A percentile compares a stretch with the other conserved stretches of the same genome.
phyloP scores from a whole-genome alignment of 2,113 vertebrate genomes.

The Falco punctatus region DNA sequence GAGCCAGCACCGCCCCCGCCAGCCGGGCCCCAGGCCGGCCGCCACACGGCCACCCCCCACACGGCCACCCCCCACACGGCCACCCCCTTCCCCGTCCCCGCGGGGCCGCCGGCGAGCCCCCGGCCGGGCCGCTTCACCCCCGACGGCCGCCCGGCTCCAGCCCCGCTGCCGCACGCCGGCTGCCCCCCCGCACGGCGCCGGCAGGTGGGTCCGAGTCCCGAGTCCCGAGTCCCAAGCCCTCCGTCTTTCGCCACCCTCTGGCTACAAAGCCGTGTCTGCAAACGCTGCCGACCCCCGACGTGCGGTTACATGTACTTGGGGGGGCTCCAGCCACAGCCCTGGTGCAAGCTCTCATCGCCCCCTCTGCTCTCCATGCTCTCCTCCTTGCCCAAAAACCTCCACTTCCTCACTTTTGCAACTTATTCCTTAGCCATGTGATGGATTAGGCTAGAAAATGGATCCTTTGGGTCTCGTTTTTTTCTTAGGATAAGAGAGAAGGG shows the following conservation, averaged over 20 bases:
- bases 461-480: not conserved
- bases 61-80: too few species aligned
- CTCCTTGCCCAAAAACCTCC: not conserved
- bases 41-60: too few species aligned
- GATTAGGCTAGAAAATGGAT: not conserved
- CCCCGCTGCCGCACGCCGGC: too few species aligned
- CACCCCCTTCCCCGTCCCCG: too few species aligned
- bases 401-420: not conserved
- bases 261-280: not conserved
- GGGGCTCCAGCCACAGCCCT: not conserved
- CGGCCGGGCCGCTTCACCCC: too few species aligned
- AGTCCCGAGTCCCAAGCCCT: too few species aligned
- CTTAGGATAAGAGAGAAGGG: not conserved
- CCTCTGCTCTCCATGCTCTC: not conserved
- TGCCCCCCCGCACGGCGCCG: too few species aligned
- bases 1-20: too few species aligned
- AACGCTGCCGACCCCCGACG: not conserved
- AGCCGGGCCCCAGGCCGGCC: too few species aligned
- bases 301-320: accelerated
- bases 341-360: not conserved
- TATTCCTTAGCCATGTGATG: not conserved
- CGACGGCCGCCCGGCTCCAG: too few species aligned
- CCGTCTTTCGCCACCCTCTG: not conserved
- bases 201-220: too few species aligned
- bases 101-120: too few species aligned